phyloP scores from a whole-genome alignment of 2,113 vertebrate species.

The Otocyon megalotis region DNA sequence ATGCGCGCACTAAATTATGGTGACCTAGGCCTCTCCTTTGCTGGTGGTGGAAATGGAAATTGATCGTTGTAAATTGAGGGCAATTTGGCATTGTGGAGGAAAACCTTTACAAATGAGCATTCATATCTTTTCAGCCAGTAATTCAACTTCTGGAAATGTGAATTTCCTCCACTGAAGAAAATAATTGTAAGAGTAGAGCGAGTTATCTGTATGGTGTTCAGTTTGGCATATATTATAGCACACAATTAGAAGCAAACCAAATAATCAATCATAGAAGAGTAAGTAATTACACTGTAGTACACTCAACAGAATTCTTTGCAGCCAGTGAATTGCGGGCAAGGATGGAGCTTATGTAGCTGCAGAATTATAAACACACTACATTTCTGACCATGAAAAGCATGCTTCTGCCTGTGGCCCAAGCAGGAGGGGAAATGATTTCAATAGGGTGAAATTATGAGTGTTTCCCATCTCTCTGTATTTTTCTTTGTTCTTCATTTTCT shows the following conservation, averaged over 20 bases:
- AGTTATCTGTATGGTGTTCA: neutral
- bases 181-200: neutral
- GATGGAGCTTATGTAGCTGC: neutral
- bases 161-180: slow-evolving; percentile 27
- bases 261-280: slow-evolving; percentile 6
- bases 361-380: neutral
- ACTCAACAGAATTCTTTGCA: neutral
- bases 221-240: neutral
- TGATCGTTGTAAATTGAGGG: neutral
- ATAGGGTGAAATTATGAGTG: neutral
- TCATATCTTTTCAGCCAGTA: neutral
- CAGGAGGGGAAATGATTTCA: neutral
- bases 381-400: neutral
- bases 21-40: neutral
- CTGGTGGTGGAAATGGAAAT: neutral
- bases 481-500: slow-evolving; percentile 2
- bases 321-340: slow-evolving; percentile 21
- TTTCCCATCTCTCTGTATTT: neutral
- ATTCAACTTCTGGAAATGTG: slow-evolving; percentile 13
- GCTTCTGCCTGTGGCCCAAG: neutral
- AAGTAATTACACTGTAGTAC: neutral
- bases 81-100: neutral
- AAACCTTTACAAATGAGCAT: neutral
- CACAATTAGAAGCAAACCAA: slow-evolving; percentile 41
- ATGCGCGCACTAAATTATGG: neutral